Percentiles rank a stretch among this genome's conserved stretches.
Conservation (phyloP, 1,140 invertebrate genomes). For the Metopolophium dirhodum region DNA sequence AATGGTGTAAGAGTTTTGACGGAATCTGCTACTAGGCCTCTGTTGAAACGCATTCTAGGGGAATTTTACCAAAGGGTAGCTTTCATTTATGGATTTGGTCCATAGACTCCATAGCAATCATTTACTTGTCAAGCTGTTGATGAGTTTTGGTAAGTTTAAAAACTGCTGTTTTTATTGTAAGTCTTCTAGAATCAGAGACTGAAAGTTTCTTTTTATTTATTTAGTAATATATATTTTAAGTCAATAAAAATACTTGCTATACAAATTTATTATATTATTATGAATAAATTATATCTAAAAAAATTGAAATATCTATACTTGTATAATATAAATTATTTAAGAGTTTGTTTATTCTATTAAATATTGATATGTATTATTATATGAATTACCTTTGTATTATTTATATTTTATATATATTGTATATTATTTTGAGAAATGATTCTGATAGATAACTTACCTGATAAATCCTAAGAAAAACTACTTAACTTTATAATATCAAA, state of each 20-base stretch:
- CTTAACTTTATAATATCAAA: background rate
- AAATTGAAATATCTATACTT: background rate
- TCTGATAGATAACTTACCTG: background rate
- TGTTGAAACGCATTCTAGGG: conserved; percentile 69
- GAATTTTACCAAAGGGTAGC: conserved; percentile 70
- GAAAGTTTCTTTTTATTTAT: background rate
- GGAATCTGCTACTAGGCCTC: conserved; percentile 69
- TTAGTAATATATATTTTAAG: background rate
- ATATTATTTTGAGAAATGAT: background rate
- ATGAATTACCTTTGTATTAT: background rate
- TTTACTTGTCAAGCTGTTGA: background rate
- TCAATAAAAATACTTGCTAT: background rate
- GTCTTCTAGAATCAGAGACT: background rate
- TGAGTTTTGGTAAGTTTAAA: background rate
- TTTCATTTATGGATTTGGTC: conserved; percentile 68
- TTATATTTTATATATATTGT: background rate
- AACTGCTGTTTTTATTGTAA: background rate
- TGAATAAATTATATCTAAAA: background rate
- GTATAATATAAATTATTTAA: background rate
- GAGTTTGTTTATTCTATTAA: background rate
- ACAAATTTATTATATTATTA: background rate
- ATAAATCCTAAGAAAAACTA: background rate
- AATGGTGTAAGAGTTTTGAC: conserved; percentile 70
- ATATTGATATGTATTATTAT: too few species aligned
- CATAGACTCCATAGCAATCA: conserved; percentile 59